phyloP scores from a whole-genome alignment of 2,888 invertebrate species.

The Ariolimax columbianus region DNA sequence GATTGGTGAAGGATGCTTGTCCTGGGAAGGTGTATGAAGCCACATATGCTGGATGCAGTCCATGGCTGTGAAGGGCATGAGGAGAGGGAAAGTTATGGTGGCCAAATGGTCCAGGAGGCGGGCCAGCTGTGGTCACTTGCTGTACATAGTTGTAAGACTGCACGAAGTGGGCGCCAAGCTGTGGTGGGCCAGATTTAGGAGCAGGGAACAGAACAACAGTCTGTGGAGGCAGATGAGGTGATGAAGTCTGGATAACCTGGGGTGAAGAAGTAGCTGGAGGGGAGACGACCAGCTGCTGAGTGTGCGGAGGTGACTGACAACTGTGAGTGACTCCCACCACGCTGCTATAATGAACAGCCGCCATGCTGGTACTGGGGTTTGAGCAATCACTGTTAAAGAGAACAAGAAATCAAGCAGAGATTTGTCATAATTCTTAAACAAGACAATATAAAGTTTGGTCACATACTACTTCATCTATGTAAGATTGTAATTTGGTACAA shows the following conservation, averaged over 20 bases:
- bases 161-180: constrained; percentile 61
- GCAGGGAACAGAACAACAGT: constrained; percentile 44
- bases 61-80: constrained; percentile 70
- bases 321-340: constrained; percentile 53
- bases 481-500: no score
- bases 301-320: constrained; percentile 53
- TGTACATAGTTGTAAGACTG: constrained; percentile 75
- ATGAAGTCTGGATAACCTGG: constrained; percentile 30
- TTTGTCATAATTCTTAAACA: no score
- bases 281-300: constrained; percentile 7
- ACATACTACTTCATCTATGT: no score
- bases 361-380: constrained; percentile 60
- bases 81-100: constrained; percentile 51
- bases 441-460: no score
- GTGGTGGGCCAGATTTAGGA: constrained; percentile 43
- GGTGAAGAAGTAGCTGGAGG: constrained; percentile 37
- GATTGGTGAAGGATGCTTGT: constrained; percentile 46
- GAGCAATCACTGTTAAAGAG: constrained; percentile 39
- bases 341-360: constrained; percentile 53
- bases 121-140: constrained; percentile 57
- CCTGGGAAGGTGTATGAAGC: constrained; percentile 52
- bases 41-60: constrained; percentile 63
- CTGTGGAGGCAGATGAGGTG: constrained; percentile 57
- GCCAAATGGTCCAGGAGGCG: constrained; percentile 59
- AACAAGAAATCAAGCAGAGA: neutral